Evolutionary conservation across 2,888 invertebrate species (phyloP), one percentile per base, ranked within the genome.

Genomic region (Drosophila quasianomalipes): DNA sequence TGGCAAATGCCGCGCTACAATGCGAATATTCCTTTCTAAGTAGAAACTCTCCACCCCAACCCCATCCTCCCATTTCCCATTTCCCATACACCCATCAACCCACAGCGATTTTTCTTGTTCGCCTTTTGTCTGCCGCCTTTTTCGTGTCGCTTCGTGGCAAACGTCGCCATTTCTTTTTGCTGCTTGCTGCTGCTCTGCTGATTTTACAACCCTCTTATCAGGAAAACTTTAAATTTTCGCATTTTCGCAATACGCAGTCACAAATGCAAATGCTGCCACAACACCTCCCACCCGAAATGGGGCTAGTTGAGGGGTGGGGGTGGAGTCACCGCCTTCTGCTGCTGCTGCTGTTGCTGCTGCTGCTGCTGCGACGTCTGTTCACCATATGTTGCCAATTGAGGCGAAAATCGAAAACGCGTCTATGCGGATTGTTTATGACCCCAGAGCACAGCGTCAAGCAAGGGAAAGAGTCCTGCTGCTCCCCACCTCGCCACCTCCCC

Each of bases 391-490:
- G 90, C 90, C 85, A 85, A 85, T 85, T 90, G 90, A 82, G 83
- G 90, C 85, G 89, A 88, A 88, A 85, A 85, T 88, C 90, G 90
- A 85, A 79, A 90, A 85, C 79, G 78, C 85, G 90, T 90, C 85
- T 85, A 85, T 79, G 74, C 79, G 85, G 75, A 85, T 85, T 85
- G 85, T 85, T 85, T 85, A 85, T 88, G 85, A 76, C 83, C 90
- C 74, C 51, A 70, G 72, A 79, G 79, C 60, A 62, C 64, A 62
- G 70, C 16, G 30, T 41, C 37, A 30, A 30, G 51, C 22, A 16
- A 51, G 35, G 51, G 55, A 51, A 44, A 26, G 26, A 47, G 16
- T 47, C 26, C 31, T 47, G 30, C 51, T 28, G 16, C 49, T 41
- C 41, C n/a, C 10, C n/a, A 4, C 9, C 26, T 16, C 22, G 4